Evolutionary conservation across 2,797 vertebrate species (phyloP).

Genomic region (Nasua narica): DNA sequence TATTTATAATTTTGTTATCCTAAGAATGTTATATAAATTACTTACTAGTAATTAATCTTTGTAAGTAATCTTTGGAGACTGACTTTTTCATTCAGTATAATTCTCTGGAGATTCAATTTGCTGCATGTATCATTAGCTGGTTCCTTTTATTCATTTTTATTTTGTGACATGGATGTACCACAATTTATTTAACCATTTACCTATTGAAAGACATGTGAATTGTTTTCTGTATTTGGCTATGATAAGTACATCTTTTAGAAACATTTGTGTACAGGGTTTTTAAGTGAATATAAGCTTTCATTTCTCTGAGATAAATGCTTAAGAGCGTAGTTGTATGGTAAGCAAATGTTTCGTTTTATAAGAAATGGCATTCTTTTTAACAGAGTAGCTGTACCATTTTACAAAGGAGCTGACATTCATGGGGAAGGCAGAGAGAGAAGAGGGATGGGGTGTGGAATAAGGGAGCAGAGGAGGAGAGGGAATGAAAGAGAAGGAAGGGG

Average conservation of each 20-base stretch:
- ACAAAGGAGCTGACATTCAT: neutral
- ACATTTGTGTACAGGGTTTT: neutral
- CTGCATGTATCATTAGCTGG: neutral
- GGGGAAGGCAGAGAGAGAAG: neutral
- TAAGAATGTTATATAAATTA: neutral
- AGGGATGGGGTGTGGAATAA: neutral
- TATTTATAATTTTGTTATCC: neutral
- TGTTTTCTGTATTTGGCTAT: neutral
- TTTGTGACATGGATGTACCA: neutral
- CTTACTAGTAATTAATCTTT: neutral
- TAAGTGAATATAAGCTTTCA: neutral
- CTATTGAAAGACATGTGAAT: neutral
- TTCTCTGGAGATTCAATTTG: neutral
- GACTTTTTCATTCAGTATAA: neutral
- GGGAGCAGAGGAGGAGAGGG: neutral
- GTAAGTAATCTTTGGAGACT: neutral
- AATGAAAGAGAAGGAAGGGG: neutral
- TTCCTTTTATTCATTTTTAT: neutral
- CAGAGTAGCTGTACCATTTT: neutral
- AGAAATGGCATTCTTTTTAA: neutral
- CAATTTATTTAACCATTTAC: neutral
- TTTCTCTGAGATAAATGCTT: neutral
- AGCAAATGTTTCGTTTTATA: neutral
- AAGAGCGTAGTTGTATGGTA: neutral
- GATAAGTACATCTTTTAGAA: neutral